These are phyloP conservation scores for Pherbina coryleti DNA, from an alignment of 2,888 invertebrate genomes.

Conservation along the genomic window DNA sequence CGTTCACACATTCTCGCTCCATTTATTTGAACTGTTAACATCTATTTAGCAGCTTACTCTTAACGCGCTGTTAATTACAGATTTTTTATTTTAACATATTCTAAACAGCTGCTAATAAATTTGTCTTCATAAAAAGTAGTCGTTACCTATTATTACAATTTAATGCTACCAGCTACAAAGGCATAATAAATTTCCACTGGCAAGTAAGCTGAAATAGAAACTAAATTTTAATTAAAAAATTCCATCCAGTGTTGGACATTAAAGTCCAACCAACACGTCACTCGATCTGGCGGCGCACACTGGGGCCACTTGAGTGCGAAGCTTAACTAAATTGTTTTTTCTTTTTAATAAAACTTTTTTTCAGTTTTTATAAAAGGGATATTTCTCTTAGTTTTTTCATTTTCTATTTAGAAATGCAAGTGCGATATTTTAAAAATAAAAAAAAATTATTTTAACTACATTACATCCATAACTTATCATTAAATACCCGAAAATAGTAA, in stretches of 20 bases:
- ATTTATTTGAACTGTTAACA: neutral
- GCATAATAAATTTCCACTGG: neutral
- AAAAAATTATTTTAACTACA: no score
- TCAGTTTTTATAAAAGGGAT: no score
- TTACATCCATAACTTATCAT: no score
- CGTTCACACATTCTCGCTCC: neutral
- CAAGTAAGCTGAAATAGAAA: neutral
- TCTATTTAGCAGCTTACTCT: neutral
- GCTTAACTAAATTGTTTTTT: no score
- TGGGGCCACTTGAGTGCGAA: no score
- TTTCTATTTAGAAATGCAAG: no score
- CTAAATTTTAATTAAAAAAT: neutral
- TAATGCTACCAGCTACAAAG: neutral
- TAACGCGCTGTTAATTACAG: neutral
- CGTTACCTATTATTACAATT: neutral
- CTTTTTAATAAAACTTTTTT: no score
- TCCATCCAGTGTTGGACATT: neutral
- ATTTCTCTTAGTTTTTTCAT: no score
- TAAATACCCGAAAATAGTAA: no score
- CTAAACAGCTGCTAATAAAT: neutral
- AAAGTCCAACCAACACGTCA: no score
- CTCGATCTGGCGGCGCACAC: no score
- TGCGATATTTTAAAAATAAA: no score
- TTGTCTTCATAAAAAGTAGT: neutral
- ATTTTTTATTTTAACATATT: neutral